A percentile compares a stretch with the other conserved stretches of the same genome.
phyloP scores from a whole-genome alignment of 2,797 vertebrate species.

The Sebastiscus tertius region DNA sequence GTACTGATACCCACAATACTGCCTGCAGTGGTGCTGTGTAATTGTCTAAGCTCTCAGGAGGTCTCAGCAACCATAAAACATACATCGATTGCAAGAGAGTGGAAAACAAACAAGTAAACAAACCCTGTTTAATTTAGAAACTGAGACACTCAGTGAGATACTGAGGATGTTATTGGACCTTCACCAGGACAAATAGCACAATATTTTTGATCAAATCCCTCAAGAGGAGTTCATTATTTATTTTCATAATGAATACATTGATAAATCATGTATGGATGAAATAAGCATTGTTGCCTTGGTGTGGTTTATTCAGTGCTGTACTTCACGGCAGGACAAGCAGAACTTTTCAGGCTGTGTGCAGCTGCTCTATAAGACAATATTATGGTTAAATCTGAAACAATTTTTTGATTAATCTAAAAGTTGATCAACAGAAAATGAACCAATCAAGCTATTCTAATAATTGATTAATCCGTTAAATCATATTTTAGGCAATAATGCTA shows the following conservation, averaged over 20 bases:
- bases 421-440: background rate
- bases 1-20: conserved; percentile 40
- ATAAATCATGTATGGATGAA: background rate
- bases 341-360: background rate
- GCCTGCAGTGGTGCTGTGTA: conserved; percentile 44
- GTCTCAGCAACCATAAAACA: conserved; percentile 57
- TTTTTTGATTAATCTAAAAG: background rate
- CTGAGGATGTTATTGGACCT: conserved; percentile 18
- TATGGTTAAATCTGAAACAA: background rate
- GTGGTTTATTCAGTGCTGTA: background rate
- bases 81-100: conserved; percentile 10
- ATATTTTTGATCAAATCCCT: background rate
- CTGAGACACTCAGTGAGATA: conserved; percentile 16
- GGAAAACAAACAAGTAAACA: conserved; percentile 38
- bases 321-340: background rate
- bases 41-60: conserved; percentile 51
- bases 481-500: background rate
- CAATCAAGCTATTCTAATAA: background rate
- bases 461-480: background rate
- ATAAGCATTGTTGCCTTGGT: background rate
- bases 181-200: background rate
- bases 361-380: background rate
- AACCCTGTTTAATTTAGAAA: conserved; percentile 23
- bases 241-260: background rate
- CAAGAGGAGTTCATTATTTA: background rate